Base-by-base conservation (phyloP, 2,113 vertebrate species). In the Alligator mississippiensis region DNA sequence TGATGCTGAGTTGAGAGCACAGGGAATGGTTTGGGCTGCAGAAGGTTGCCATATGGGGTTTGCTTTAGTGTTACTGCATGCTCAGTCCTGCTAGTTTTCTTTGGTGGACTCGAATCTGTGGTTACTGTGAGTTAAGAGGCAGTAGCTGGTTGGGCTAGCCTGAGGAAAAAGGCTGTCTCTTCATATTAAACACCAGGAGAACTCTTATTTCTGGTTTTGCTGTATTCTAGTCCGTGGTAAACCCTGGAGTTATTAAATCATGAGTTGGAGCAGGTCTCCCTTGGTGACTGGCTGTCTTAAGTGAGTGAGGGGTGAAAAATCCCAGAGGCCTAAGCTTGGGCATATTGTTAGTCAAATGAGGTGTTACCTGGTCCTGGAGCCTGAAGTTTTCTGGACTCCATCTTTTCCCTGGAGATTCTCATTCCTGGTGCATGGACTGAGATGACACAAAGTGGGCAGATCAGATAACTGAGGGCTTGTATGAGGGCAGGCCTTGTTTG, bases 401-500 rank as follows among this genome's bases (percentile, higher is more conserved):
- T 72, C 84, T 87, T 59, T 6, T 34, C 30, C 34, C 19, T 38
- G 19, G 3, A 47, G 30, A 10, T 72, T 38, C 11, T 72, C 19
- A 18, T 38, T 72, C 19, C 4, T 38, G 68, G 18, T 38, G 19
- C 5, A 6, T 6, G 34, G 68, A 72, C 16, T 70, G 66, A 34
- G 66, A 17, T 30, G 66, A 18, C 18, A 28, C 15, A 11, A 28
- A 34, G 17, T 70, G n/a, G 66, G 66, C 10, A 18, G n/a, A 18
- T 19, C 16, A 68, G 66, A 9, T 68, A 68, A 18, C 19, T n/a
- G 66, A 30, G 16, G 17, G 18, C 17, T 55, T 25, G 75, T 81
- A 75, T 5, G 47, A 30, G 0, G 0, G 38, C 30, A 72, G 4
- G 25, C 57, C 54, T 2, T 1, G 9, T 30, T n/a, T 64, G 68